Percentiles rank a stretch among this genome's conserved stretches.
Conservation (phyloP, 2,888 invertebrate genomes). For the Pasiphila rectangulata region DNA sequence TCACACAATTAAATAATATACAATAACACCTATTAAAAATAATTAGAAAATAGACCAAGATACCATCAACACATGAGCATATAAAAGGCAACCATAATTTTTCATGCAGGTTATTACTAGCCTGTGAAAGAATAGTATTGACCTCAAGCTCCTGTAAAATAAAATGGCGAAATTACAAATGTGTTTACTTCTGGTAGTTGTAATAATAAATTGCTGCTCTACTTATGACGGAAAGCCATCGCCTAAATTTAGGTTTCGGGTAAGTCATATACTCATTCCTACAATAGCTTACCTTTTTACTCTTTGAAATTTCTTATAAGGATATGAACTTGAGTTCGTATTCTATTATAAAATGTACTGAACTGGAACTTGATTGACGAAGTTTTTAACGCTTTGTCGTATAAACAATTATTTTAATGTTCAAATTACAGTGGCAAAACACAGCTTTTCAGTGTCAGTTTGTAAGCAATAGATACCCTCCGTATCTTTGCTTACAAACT, state of each 20-base stretch:
- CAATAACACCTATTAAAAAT: constrained; percentile 16
- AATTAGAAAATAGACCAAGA: constrained; percentile 18
- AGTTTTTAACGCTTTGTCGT: no score
- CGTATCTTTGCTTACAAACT: no score
- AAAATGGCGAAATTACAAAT: background rate
- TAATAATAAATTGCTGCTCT: background rate
- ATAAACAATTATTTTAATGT: no score
- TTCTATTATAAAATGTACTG: no score
- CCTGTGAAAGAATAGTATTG: constrained; percentile 3
- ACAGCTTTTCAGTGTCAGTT: no score
- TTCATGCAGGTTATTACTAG: background rate
- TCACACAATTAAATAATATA: background rate
- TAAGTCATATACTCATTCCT: no score
- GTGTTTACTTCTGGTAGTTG: background rate
- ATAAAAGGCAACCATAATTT: constrained; percentile 15
- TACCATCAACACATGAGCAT: constrained; percentile 13
- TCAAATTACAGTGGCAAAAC: no score
- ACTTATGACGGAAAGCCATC: background rate
- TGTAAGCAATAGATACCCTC: no score
- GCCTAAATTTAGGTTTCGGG: background rate
- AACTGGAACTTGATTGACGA: no score
- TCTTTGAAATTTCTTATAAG: no score
- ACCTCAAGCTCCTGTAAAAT: background rate
- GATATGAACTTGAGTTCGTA: no score
- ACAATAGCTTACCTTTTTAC: no score